These are phyloP conservation scores for Phasia obesa DNA, from an alignment of 2,888 invertebrate species.

Conservation along the genomic window DNA sequence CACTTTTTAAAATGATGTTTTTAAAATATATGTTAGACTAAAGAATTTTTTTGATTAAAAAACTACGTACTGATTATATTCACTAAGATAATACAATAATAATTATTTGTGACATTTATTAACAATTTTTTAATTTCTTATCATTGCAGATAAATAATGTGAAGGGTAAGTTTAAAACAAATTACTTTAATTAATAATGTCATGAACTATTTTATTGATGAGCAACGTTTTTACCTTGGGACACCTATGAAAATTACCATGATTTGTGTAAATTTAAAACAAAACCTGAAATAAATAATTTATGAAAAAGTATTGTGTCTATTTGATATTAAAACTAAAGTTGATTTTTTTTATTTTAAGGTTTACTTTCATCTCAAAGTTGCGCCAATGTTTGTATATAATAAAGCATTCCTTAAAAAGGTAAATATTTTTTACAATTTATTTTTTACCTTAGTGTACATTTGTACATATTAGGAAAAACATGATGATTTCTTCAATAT, in stretches of 20 bases:
- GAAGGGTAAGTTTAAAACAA: constrained; percentile 48
- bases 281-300: no score
- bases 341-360: constrained; percentile 1
- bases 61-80: constrained; percentile 35
- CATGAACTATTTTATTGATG: constrained; percentile 74
- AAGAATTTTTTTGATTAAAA: constrained; percentile 69
- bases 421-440: constrained; percentile 16
- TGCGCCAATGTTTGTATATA: neutral
- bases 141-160: constrained; percentile 33
- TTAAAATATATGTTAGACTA: constrained; percentile 73
- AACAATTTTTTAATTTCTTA: neutral
- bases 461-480: constrained; percentile 13
- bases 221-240: constrained; percentile 69
- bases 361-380: neutral
- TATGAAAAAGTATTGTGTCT: no score
- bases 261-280: no score
- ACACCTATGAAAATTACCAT: no score
- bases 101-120: neutral
- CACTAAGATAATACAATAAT: no score
- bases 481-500: constrained; percentile 57
- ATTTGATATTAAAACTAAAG: neutral
- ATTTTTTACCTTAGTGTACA: neutral
- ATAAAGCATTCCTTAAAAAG: neutral
- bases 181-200: no score
- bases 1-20: constrained; percentile 67